phyloP scores from a whole-genome alignment of 1,140 invertebrate species.

The Heliothis virescens region DNA sequence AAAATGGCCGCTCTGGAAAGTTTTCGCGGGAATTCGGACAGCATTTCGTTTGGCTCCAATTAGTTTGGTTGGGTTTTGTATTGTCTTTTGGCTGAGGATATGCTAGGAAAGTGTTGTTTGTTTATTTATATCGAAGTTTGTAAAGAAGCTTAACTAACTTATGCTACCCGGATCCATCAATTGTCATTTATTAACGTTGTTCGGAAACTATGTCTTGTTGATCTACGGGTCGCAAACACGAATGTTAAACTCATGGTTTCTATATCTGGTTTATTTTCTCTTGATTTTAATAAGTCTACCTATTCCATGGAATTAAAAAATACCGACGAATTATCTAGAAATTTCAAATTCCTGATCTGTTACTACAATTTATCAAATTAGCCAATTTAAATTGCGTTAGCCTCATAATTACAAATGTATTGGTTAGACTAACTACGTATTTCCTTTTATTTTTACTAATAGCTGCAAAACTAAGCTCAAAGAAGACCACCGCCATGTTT shows the following conservation, averaged over 20 bases:
- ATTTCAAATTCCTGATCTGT: not conserved
- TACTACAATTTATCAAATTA: not conserved
- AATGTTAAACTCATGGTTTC: too few species aligned
- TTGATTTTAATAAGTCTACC: too few species aligned
- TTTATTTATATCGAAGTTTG: not conserved
- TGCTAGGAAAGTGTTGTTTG: not conserved
- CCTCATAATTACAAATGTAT: constrained; percentile 51
- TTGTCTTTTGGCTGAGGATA: not conserved
- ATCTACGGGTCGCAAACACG: too few species aligned
- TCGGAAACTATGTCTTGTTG: too few species aligned
- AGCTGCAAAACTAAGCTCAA: not conserved
- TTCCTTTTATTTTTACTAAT: not conserved
- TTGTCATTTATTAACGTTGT: too few species aligned
- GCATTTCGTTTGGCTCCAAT: not conserved
- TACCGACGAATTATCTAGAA: not conserved
- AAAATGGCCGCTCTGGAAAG: constrained; percentile 27
- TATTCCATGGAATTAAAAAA: not conserved
- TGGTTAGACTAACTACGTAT: not conserved
- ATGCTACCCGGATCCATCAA: too few species aligned
- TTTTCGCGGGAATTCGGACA: constrained; percentile 22
- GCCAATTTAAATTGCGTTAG: constrained; percentile 13
- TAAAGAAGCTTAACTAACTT: not conserved
- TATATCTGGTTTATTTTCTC: too few species aligned
- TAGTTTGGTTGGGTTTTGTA: constrained; percentile 1
- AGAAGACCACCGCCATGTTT: constrained; percentile 52